A percentile compares a stretch with the other conserved stretches of the same genome.
Evolutionary conservation across 2,113 vertebrate species (phyloP).

Genomic region (Tylochromis polylepis): DNA sequence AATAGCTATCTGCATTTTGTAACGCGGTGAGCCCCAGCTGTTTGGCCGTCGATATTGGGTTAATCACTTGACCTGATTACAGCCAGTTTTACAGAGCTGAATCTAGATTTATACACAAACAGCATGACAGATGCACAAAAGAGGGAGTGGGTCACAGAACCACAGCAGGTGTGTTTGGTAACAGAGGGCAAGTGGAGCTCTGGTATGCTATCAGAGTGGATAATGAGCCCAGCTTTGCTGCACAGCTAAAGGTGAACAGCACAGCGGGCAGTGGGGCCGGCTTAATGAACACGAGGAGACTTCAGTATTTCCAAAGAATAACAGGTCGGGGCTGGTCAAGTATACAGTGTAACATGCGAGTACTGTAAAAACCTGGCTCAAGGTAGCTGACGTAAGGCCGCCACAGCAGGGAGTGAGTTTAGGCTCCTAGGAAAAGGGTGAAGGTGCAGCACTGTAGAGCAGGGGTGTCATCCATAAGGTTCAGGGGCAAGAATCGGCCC

Average conservation of each 20-base stretch:
- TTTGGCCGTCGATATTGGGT: not conserved
- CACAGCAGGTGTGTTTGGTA: conserved; percentile 9
- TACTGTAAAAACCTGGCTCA: not conserved
- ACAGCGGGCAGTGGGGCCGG: not conserved
- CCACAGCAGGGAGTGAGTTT: not conserved
- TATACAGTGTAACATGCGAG: not conserved
- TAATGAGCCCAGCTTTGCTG: conserved; percentile 23
- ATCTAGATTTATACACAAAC: not conserved
- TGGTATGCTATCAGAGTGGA: not conserved
- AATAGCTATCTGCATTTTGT: not conserved
- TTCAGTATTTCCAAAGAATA: not conserved
- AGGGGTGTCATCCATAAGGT: not conserved
- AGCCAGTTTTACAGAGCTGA: not conserved
- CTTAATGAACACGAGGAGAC: not conserved
- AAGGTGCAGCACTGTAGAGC: not conserved
- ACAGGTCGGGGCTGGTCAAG: not conserved
- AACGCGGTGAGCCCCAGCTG: not conserved
- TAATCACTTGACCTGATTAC: conserved; percentile 29
- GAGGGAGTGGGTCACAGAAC: not conserved
- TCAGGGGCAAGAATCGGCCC: not conserved
- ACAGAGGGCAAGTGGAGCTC: conserved; percentile 3
- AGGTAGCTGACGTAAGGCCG: not conserved
- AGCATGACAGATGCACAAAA: not conserved
- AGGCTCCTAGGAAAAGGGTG: not conserved
- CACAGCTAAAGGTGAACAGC: conserved; percentile 30